Evolutionary conservation across 2,113 vertebrate species (phyloP).

Genomic region (Gopherus evgoodei): DNA sequence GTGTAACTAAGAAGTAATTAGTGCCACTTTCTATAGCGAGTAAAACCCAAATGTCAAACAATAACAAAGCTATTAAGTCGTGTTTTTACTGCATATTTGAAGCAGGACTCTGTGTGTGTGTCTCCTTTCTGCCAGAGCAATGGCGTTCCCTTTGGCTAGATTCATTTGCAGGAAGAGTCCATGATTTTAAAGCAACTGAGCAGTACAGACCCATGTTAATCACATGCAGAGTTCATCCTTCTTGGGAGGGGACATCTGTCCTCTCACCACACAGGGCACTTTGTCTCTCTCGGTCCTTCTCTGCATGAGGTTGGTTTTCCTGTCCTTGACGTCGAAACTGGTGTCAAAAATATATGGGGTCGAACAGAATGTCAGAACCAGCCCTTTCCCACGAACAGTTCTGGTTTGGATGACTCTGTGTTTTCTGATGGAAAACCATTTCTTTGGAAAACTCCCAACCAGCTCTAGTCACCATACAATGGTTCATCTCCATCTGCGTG

Average conservation of each 20-base stretch:
- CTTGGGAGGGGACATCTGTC: not conserved
- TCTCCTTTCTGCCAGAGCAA: not conserved
- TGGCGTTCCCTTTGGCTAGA: not conserved
- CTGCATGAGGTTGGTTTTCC: not conserved
- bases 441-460: too few species aligned
- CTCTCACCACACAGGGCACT: not conserved
- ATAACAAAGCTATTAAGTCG: conserved; percentile 13
- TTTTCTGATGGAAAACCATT: too few species aligned
- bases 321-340: too few species aligned
- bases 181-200: not conserved
- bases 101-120: not conserved
- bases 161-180: not conserved
- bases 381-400: too few species aligned
- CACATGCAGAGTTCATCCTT: not conserved
- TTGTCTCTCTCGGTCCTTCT: not conserved
- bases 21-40: conserved; percentile 57
- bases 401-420: too few species aligned
- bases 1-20: conserved; percentile 51
- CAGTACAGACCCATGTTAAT: not conserved
- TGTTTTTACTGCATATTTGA: fast-evolving
- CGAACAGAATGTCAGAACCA: too few species aligned
- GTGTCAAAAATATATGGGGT: too few species aligned
- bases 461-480: too few species aligned
- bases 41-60: conserved; percentile 74
- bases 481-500: not conserved